Base-by-base conservation (phyloP, 2,797 vertebrate genomes). In the Lepidocolaptes lacrymiger region DNA sequence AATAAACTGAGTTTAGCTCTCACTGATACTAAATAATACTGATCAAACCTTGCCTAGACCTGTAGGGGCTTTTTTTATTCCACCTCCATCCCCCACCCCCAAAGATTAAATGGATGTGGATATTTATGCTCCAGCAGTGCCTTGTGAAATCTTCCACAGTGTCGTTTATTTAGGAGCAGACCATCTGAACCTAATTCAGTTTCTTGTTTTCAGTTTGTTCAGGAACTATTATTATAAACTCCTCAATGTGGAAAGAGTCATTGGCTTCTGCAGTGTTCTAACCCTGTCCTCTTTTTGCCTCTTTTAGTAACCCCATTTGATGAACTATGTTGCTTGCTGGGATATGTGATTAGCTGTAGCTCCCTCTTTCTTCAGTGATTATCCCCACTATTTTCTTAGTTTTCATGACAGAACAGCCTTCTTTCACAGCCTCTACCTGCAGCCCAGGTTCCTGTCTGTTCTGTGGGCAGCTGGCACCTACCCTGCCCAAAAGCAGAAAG, bases 181-280 rank as follows among this genome's bases (percentile, higher is more conserved):
- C 79, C 59, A 73, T 93, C 43, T 88, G 88, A 88, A 67, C 75
- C 28, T 79, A 84, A 91, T 95, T 93, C 67, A 54, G 30, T 78
- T 84, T 68, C 79, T 92, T 86, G 59, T 82, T 95, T 96, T 88
- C 54, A 79, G 0, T 93, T 93, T 94, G 62, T 89, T 81, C 43
- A 63, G 83, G 66, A 89, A 51, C 55, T 90, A 43, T 78, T 79
- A 55, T 72, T 96, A 43, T 48, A 46, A 92, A 75, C 62, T 51
- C 37, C 76, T 59, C 44, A 71, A 2, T 44, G 49, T 66, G 56
- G 77, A 93, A 93, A 51, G 22, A 66, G 34, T 51, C 34, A 54
- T 19, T 82, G 82, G 14, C 76, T 95, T 95, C 76, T 76, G 59
- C 46, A 83, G 59, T 51, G 51, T 43, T 85, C 58, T 75, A 64